A percentile compares a stretch with the other conserved stretches of the same genome.
Conservation (phyloP, 2,797 vertebrate genomes). For the Lycodopsis pacificus region DNA sequence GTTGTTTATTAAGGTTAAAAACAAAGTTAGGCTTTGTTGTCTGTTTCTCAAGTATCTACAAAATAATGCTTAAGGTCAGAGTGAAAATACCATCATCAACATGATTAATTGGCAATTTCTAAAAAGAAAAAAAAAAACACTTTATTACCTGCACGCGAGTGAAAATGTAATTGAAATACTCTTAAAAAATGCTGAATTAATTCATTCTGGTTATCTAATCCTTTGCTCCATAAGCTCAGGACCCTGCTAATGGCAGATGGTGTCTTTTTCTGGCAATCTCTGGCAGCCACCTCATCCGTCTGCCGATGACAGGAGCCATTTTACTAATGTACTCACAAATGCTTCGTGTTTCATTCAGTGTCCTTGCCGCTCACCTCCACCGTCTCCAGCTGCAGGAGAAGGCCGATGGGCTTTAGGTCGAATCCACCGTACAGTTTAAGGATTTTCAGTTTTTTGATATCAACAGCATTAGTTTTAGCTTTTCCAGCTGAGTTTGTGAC, state of each 20-base stretch:
- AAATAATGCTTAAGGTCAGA: background rate
- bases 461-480: conserved; percentile 3
- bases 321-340: conserved; percentile 70
- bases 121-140: conserved; percentile 5
- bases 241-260: conserved; percentile 65
- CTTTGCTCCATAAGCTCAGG: conserved; percentile 44
- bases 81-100: background rate
- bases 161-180: conserved; percentile 25
- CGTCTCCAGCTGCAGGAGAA: conserved; percentile 44
- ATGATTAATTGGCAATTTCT: conserved; percentile 12
- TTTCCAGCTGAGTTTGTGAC: background rate
- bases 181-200: conserved; percentile 55
- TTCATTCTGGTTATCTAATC: conserved; percentile 49
- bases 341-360: conserved; percentile 63
- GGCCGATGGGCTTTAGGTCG: conserved; percentile 26
- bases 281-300: conserved; percentile 69
- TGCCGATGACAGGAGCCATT: conserved; percentile 72
- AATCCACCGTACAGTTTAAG: conserved; percentile 1
- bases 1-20: background rate
- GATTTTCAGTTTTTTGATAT: conserved; percentile 18
- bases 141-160: conserved; percentile 18
- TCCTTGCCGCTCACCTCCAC: conserved; percentile 66
- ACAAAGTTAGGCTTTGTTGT: background rate
- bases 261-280: conserved; percentile 62
- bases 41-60: background rate